Evolutionary conservation across 2,888 invertebrate species (phyloP).

Genomic region (Villa cingulata): DNA sequence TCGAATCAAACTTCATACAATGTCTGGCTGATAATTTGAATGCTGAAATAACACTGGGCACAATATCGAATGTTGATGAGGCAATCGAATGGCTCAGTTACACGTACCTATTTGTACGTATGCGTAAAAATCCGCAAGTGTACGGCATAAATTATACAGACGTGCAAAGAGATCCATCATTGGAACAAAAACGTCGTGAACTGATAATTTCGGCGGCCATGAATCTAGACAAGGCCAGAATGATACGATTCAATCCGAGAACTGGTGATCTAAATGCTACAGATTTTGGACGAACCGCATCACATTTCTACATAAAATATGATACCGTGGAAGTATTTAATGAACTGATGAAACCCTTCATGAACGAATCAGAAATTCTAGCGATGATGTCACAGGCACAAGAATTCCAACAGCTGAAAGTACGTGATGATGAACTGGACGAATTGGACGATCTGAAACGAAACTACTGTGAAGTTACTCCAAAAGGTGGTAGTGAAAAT

Average conservation of each 20-base stretch:
- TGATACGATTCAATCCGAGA: slow-evolving; percentile 81
- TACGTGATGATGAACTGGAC: slow-evolving; percentile 86
- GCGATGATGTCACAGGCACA: slow-evolving; percentile 81
- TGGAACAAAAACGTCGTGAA: slow-evolving; percentile 63
- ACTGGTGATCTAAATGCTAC: slow-evolving; percentile 70
- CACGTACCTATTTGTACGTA: slow-evolving; percentile 88
- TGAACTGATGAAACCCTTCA: slow-evolving; percentile 61
- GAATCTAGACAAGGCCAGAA: slow-evolving; percentile 77
- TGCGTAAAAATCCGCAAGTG: slow-evolving; percentile 79
- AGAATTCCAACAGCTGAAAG: slow-evolving; percentile 92
- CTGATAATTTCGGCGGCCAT: slow-evolving; percentile 69
- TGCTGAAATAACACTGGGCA: slow-evolving; percentile 94
- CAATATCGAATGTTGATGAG: slow-evolving; percentile 88
- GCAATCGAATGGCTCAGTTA: slow-evolving; percentile 97
- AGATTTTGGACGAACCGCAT: slow-evolving; percentile 88
- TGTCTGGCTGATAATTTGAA: slow-evolving; percentile 92
- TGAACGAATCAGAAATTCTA: slow-evolving; percentile 79
- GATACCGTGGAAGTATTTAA: slow-evolving; percentile 91
- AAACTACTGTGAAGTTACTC: slow-evolving; percentile 62
- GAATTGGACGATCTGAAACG: slow-evolving; percentile 70
- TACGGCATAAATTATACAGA: slow-evolving; percentile 50
- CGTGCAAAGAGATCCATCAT: slow-evolving; percentile 59
- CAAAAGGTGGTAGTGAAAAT: slow-evolving; percentile 75
- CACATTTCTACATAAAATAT: slow-evolving; percentile 94
- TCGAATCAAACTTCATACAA: slow-evolving; percentile 91